Percentiles rank a stretch among this genome's conserved stretches.
Evolutionary conservation across 2,888 invertebrate species (phyloP).

Genomic region (Plagiodera versicolora): DNA sequence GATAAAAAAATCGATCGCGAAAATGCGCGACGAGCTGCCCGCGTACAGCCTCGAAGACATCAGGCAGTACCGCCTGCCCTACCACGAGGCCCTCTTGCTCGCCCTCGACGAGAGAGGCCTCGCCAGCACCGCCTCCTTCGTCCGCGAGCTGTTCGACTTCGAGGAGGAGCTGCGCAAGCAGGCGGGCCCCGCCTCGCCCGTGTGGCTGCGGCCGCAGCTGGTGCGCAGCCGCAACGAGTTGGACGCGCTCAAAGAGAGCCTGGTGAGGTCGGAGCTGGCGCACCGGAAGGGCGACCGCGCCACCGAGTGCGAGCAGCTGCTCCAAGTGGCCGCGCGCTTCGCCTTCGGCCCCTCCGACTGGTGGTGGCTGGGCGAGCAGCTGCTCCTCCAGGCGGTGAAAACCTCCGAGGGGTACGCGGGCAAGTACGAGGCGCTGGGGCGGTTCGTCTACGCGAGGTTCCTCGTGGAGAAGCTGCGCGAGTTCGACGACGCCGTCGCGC

Average conservation of each 20-base stretch:
- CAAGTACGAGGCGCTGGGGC: slow-evolving; percentile 57
- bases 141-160: slow-evolving; percentile 60
- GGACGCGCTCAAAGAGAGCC: slow-evolving; percentile 30
- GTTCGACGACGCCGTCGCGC: slow-evolving; percentile 37
- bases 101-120: slow-evolving; percentile 61
- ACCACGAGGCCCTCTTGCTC: slow-evolving; percentile 59
- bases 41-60: slow-evolving; percentile 47
- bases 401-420: slow-evolving; percentile 56
- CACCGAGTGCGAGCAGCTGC: slow-evolving; percentile 50
- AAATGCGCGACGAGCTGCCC: slow-evolving; percentile 49
- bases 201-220: slow-evolving; percentile 50
- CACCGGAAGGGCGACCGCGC: slow-evolving; percentile 35
- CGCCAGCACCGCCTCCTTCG: slow-evolving; percentile 56
- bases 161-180: slow-evolving; percentile 58
- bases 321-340: slow-evolving; percentile 55
- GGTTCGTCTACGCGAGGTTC: slow-evolving; percentile 60
- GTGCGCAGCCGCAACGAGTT: slow-evolving; percentile 44
- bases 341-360: slow-evolving; percentile 49
- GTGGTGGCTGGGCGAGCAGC: slow-evolving; percentile 62
- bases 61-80: slow-evolving; percentile 58
- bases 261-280: slow-evolving; percentile 35
- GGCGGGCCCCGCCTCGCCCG: slow-evolving; percentile 59
- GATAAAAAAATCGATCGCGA: slow-evolving; percentile 33
- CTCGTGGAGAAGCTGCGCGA: slow-evolving; percentile 59
- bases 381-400: slow-evolving; percentile 57